phyloP scores from a whole-genome alignment of 2,888 invertebrate species.

The Teleogryllus oceanicus region DNA sequence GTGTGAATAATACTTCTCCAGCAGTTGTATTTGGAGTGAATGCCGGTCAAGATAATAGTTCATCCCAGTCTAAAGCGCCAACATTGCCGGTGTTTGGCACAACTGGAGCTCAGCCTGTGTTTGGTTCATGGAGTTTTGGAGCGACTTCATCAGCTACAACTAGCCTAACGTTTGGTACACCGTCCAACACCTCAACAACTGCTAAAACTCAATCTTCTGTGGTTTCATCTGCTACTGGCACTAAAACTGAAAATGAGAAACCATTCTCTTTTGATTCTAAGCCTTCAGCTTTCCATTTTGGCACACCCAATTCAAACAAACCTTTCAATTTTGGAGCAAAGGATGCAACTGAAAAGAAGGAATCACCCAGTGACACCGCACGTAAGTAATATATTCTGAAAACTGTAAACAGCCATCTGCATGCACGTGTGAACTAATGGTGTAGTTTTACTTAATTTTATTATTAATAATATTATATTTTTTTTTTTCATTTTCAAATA shows the following conservation, averaged over 20 bases:
- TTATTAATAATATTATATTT: no score
- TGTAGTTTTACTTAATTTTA: no score
- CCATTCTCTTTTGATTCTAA: conserved; percentile 32
- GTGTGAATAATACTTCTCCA: neutral
- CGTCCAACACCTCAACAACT: conserved; percentile 28
- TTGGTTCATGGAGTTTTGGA: neutral
- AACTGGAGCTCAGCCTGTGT: neutral
- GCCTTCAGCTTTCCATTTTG: conserved; percentile 31
- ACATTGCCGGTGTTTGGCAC: neutral
- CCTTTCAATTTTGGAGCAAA: conserved; percentile 41
- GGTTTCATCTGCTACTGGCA: conserved; percentile 31
- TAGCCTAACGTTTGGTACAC: conserved; percentile 26
- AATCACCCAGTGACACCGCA: conserved; percentile 21
- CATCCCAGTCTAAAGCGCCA: neutral
- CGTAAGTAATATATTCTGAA: neutral
- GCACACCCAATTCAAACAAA: conserved; percentile 38
- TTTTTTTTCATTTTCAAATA: no score
- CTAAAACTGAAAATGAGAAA: conserved; percentile 26
- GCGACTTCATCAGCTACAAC: conserved; percentile 29
- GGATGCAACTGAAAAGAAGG: neutral
- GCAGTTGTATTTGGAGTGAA: neutral
- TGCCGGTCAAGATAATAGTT: neutral
- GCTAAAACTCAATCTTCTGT: conserved; percentile 39
- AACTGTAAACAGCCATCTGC: no score
- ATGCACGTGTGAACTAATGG: no score